A percentile compares a stretch with the other conserved stretches of the same genome.
These are phyloP conservation scores for Acanthococcus lagerstroemiae DNA, from an alignment of 2,888 invertebrate species.

Conservation along the genomic window DNA sequence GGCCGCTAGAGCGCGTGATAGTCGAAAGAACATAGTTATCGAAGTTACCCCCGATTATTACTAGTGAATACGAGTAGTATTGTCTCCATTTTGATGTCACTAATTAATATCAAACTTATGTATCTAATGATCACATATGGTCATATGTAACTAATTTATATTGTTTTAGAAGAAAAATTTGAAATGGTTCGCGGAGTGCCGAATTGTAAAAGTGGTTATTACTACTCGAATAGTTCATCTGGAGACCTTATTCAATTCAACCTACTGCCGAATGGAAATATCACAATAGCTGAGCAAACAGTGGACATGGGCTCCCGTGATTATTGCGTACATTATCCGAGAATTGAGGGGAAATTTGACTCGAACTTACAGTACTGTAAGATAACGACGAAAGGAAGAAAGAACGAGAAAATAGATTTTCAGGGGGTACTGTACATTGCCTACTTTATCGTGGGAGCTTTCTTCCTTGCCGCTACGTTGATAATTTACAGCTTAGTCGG, in stretches of 20 bases:
- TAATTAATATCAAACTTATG: too few species aligned
- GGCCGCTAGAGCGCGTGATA: too few species aligned
- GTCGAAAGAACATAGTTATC: too few species aligned
- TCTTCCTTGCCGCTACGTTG: constrained; percentile 35
- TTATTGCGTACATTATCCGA: constrained; percentile 31
- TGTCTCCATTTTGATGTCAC: too few species aligned
- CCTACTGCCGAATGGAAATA: constrained; percentile 23
- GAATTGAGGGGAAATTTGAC: constrained; percentile 1
- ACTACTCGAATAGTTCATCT: constrained; percentile 6
- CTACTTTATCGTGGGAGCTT: constrained; percentile 33
- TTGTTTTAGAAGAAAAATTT: neutral
- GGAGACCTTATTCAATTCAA: neutral
- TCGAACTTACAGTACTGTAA: constrained; percentile 14
- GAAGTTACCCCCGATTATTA: too few species aligned
- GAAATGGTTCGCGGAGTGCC: constrained; percentile 4
- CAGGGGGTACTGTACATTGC: constrained; percentile 33
- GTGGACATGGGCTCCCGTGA: constrained; percentile 22
- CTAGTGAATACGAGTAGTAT: too few species aligned
- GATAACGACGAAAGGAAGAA: neutral
- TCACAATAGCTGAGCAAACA: constrained; percentile 18
- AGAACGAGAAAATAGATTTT: neutral
- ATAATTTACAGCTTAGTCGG: constrained; percentile 34
- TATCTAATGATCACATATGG: too few species aligned
- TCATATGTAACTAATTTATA: too few species aligned
- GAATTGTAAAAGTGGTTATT: neutral